Evolutionary conservation across 2,888 invertebrate species (phyloP), one percentile per base, ranked within the genome.

Genomic region (Microchrysa polita): DNA sequence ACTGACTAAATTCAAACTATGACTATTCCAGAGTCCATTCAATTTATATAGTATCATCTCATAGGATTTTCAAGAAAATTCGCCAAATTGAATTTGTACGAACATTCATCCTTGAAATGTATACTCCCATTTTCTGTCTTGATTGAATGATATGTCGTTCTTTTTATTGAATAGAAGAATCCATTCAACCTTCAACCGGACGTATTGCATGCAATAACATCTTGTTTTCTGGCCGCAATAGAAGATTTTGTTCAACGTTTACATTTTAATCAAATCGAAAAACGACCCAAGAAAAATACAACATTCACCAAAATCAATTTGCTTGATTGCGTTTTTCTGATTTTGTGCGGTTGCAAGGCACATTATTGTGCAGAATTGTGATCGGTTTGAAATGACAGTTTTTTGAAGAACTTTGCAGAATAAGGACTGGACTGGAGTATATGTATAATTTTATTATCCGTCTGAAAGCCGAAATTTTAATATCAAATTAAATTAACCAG

Each of bases 1-100:
- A 34, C 2, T 34, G 27, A 34, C 27, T n/a, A n/a, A n/a, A 7
- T 34, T 7, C 27, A 34, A 34, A 34, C 27, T 34, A 34, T 34
- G 27, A 7, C 7, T 34, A 34, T 2, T 34, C 7, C 27, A 34
- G 27, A n/a, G 42, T 42, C 48, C 48, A 48, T 48, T 48, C 48
- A n/a, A 10, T 4, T 12, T n/a, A 10, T 4, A 48, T n/a, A n/a
- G n/a, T n/a, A 12, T n/a, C 16, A 48, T 27, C 12, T 67, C 73
- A 53, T 60, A n/a, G n/a, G 57, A 74, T 65, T 65, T 74, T 71
- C 72, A 10, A 67, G 67, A n/a, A 72, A 67, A 74, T 72, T 74
- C 72, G 42, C 18, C 22, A 72, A 74, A 74, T 74, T 74, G 74
- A 74, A 74, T 74, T 74, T 74, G 61, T 61, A 60, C 53, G 53